Evolutionary conservation across 2,113 vertebrate genomes (phyloP), one percentile per base, ranked within the genome.

Genomic region (Macquaria ambigua): DNA sequence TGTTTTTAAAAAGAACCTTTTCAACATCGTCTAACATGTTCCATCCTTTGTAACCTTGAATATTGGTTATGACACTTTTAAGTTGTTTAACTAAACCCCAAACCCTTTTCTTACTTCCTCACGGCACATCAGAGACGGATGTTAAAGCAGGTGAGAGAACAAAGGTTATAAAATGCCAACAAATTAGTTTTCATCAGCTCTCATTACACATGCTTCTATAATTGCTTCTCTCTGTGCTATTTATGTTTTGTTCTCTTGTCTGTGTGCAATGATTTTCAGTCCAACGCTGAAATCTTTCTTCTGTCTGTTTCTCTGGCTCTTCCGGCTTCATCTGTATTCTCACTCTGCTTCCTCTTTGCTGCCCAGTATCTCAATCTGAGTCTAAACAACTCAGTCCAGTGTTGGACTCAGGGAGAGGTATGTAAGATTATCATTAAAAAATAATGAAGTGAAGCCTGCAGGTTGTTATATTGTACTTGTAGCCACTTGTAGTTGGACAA

Each of bases 401-500:
- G 63, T 72, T 91, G 87, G 91, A 92, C 84, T 85, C 90, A 18
- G 84, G 82, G 70, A 91, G 84, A 93, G 93, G 93, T 94, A 90
- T 31, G 91, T 89, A 74, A 70, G 16, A 66, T 37, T 31, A 5
- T 66, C 23, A 25, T 31, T 77, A 12, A n/a, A 63, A 46, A 37
- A 34, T 1, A 39, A 37, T 15, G 2, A 21, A 46, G 41, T 23
- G 14, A 56, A 31, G n/a, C 11, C 14, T 5, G 61, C 6, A 23
- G 21, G 23, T 14, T 15, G n/a, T 11, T 23, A 34, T 39, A 48
- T 53, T 64, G 8, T 41, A 8, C 14, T 43, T 55, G 11, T 12
- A n/a, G 55, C 2, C 68, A 64, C 50, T 63, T 61, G 53, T 66
- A 55, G 1, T 37, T 1, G 3, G 28, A 69, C 8, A 63, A 63